Percentiles rank a stretch among this genome's conserved stretches.
Evolutionary conservation across 2,113 vertebrate species (phyloP).

Genomic region (Antechinus flavipes): DNA sequence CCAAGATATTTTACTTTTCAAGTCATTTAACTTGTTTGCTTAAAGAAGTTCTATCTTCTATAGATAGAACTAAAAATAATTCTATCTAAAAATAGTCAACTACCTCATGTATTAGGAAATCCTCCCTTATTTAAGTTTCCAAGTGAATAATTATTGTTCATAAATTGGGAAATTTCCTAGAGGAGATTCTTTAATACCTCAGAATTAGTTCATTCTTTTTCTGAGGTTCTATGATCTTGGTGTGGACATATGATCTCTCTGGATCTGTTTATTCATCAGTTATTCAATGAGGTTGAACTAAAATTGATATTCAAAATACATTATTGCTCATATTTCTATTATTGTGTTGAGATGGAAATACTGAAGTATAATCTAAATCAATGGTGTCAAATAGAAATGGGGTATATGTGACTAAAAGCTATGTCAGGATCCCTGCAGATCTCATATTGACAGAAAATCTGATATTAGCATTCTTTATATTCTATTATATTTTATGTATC

Average conservation of each 20-base stretch:
- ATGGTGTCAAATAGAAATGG: not conserved
- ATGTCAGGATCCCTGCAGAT: not conserved
- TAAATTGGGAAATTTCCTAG: not conserved
- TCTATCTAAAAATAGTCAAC: not conserved
- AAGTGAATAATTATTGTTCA: not conserved
- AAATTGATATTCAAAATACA: not conserved
- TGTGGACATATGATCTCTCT: not conserved
- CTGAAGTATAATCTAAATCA: not conserved
- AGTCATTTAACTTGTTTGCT: too few species aligned
- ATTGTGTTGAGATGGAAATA: not conserved
- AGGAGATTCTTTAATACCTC: not conserved
- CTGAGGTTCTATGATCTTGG: not conserved
- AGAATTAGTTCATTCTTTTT: not conserved
- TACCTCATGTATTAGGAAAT: not conserved
- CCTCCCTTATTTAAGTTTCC: not conserved
- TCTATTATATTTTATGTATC: not conserved
- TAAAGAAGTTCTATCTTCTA: too few species aligned
- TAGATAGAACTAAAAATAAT: not conserved
- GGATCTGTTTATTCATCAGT: not conserved
- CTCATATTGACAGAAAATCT: not conserved
- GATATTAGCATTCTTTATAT: not conserved
- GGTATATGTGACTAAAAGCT: not conserved
- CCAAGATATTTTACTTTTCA: too few species aligned
- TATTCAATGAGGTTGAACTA: not conserved
- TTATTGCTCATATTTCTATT: not conserved